Conservation (phyloP, 2,113 vertebrate genomes). For the Engystomops pustulosus region DNA sequence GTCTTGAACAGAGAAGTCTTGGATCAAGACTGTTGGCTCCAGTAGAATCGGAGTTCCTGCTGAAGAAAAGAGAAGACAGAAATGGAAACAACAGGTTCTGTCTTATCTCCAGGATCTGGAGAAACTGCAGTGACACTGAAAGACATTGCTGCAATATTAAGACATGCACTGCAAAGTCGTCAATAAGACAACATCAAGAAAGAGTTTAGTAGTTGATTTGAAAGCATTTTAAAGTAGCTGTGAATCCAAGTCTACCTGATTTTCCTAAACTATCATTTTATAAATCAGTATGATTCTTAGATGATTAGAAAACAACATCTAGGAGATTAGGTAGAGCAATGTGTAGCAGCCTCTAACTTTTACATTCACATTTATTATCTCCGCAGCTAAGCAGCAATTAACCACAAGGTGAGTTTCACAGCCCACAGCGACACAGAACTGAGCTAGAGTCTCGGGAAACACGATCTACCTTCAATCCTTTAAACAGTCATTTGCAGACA, state of each 20-base stretch:
- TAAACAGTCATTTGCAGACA: slow-evolving; percentile 56
- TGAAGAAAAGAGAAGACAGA: too few relatives aligned
- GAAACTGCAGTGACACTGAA: too few relatives aligned
- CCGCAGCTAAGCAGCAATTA: slow-evolving; percentile 48
- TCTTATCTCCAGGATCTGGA: too few relatives aligned
- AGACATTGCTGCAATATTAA: too few relatives aligned
- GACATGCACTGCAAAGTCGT: too few relatives aligned
- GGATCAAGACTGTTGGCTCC: too few relatives aligned
- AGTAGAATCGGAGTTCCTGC: too few relatives aligned
- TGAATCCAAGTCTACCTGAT: background rate
- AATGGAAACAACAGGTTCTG: too few relatives aligned
- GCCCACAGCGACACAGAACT: slow-evolving; percentile 36
- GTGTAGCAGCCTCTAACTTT: slow-evolving; percentile 31
- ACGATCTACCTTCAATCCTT: slow-evolving; percentile 52
- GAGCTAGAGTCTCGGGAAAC: slow-evolving; percentile 40
- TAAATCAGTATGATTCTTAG: background rate
- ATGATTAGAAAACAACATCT: slow-evolving; percentile 38
- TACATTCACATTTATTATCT: slow-evolving; percentile 41
- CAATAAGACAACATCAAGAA: too few relatives aligned
- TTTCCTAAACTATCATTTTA: background rate
- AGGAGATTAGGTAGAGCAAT: slow-evolving; percentile 30
- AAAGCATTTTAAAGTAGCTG: background rate
- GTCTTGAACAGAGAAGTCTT: too few relatives aligned
- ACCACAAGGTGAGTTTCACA: slow-evolving; percentile 56
- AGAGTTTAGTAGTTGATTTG: too few relatives aligned